These are phyloP conservation scores for Brachionus paranguensis DNA, from an alignment of 1,140 invertebrate species.

Conservation along the genomic window DNA sequence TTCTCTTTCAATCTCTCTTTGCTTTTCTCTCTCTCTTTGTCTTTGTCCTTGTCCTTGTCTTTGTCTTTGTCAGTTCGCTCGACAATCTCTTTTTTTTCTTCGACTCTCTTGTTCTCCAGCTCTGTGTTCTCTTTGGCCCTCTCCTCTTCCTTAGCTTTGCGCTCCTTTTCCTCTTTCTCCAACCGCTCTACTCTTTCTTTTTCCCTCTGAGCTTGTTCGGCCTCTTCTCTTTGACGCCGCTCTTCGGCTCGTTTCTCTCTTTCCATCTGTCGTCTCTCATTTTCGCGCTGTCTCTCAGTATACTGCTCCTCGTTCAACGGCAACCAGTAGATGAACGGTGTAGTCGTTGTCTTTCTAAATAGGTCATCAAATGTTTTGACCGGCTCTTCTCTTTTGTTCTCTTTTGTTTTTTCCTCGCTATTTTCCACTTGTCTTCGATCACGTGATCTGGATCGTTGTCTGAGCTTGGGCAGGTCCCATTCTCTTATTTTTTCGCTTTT, in stretches of 20 bases:
- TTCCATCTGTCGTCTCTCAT: background rate
- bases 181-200: background rate
- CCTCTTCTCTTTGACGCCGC: background rate
- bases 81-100: background rate
- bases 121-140: background rate
- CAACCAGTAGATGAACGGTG: conserved; percentile 93
- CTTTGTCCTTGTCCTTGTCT: background rate
- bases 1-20: background rate
- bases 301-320: conserved; percentile 83
- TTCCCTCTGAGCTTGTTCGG: background rate
- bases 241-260: conserved; percentile 37
- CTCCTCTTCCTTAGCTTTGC: background rate
- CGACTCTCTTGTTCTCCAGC: too few species aligned
- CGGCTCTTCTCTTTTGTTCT: conserved; percentile 61
- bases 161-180: background rate
- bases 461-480: conserved; percentile 79
- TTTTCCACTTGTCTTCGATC: conserved; percentile 41
- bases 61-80: background rate
- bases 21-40: background rate
- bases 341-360: conserved; percentile 87
- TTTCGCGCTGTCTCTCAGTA: conserved; percentile 57
- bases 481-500: conserved; percentile 64
- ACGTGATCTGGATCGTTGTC: conserved; percentile 17
- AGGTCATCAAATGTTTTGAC: conserved; percentile 90
- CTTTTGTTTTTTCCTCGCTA: conserved; percentile 46